A percentile compares a stretch with the other conserved stretches of the same genome.
These are phyloP conservation scores for Leptothorax acervorum DNA, from an alignment of 2,888 invertebrate species.

Conservation along the genomic window DNA sequence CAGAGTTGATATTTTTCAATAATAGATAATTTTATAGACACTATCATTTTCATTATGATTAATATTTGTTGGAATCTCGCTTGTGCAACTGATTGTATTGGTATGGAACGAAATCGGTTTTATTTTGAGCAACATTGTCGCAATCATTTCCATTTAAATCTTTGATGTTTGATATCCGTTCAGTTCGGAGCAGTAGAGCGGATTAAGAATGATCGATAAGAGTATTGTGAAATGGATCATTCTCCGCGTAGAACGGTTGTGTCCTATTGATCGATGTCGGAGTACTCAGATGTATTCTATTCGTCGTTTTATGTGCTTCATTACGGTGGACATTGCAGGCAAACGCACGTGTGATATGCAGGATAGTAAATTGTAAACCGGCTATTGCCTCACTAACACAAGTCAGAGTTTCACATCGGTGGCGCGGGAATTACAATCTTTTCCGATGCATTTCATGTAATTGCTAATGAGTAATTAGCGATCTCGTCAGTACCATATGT, in stretches of 20 bases:
- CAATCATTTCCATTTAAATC: slow-evolving; percentile 30
- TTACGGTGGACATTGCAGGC: slow-evolving; percentile 27
- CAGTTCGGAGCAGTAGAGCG: slow-evolving; percentile 14
- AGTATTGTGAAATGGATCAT: slow-evolving; percentile 35
- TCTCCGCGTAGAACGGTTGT: background rate
- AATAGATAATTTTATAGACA: background rate
- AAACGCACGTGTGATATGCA: background rate
- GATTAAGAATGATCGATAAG: slow-evolving; percentile 51
- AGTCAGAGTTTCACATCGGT: slow-evolving; percentile 24
- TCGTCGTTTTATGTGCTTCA: slow-evolving; percentile 41
- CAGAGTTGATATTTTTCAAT: background rate
- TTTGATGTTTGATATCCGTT: slow-evolving; percentile 20
- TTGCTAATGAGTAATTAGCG: slow-evolving; percentile 49
- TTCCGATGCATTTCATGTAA: slow-evolving; percentile 13
- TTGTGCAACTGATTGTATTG: background rate
- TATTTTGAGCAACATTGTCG: slow-evolving; percentile 21
- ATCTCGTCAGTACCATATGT: slow-evolving; percentile 32
- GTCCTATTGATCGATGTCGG: slow-evolving; percentile 17
- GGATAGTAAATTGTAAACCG: slow-evolving; percentile 33
- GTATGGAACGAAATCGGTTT: background rate
- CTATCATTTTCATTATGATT: background rate
- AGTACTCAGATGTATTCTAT: slow-evolving; percentile 28
- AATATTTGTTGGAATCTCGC: slow-evolving; percentile 1
- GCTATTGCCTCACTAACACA: slow-evolving; percentile 25
- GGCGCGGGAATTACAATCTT: slow-evolving; percentile 26